Base-by-base conservation (phyloP, 2,888 invertebrate species). In the Lacanobia wlatinum region DNA sequence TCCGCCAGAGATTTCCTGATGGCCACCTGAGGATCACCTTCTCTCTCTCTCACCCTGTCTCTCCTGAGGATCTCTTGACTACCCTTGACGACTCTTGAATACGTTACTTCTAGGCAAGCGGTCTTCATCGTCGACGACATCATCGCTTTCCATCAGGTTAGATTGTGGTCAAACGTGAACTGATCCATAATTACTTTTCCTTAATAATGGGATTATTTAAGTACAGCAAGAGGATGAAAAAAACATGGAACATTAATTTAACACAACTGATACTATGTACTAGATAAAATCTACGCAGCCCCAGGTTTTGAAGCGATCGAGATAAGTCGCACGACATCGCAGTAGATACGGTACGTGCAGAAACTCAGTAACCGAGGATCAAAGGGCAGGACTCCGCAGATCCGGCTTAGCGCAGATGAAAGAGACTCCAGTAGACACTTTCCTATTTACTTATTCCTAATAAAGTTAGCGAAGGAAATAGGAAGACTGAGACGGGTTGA, bases 341-440 rank as follows among this genome's bases (percentile, higher is more conserved):
- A 50, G 56, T 52, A 62, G 43, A 48, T 4, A 28, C 28, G 28
- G 52, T 58, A 62, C 61, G 75, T 76, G 76, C 61, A 56, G 56
- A 62, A 70, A 70, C 70, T 76, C 12, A 70, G 46, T 76, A 23
- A 76, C 52, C 52, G 28, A 52, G 70, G 46, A 70, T 70, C 50
- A 70, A 70, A 75, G 58, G 61, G 46, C 23, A 43, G 53, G 53
- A 43, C 21, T 38, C 28, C 40, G 1, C 21, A 40, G 55, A 73
- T 68, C 76, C 68, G 28, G 60, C 60, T 69, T 48, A 43, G 23
- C 4, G 2, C 10, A 53, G 59, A 61, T 56, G 43, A 58, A 69
- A 76, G 60, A 62, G 38, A 52, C 23, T 53, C 21, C 40, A 40
- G 43, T 46, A 18, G 10, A 12, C 16, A 28, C 16, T 9, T 23